Conservation (phyloP, 2,797 vertebrate genomes). For the Poeciliopsis paucimaculata region DNA sequence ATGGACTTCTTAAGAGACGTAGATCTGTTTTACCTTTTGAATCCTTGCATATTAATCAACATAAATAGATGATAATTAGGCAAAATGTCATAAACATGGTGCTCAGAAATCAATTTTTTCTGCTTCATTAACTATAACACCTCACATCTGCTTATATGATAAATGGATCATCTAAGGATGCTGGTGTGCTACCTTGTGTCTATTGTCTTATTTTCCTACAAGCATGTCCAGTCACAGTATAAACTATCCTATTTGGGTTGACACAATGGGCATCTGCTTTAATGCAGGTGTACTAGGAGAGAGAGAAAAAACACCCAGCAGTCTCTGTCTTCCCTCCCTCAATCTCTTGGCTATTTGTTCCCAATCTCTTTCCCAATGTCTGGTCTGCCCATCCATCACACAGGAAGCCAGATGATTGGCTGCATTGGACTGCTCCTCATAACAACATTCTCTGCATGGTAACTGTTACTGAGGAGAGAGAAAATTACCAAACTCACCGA, state of each 20-base stretch:
- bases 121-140: slow-evolving; percentile 49
- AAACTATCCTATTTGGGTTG: slow-evolving; percentile 9
- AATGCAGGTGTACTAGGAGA: slow-evolving; percentile 38
- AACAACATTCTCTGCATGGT: slow-evolving; percentile 76
- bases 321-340: slow-evolving; percentile 38
- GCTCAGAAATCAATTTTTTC: slow-evolving; percentile 46
- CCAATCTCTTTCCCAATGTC: slow-evolving; percentile 37
- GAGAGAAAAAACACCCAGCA: slow-evolving; percentile 28
- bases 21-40: slow-evolving; percentile 5
- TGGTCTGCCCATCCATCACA: slow-evolving; percentile 68
- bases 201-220: slow-evolving; percentile 7
- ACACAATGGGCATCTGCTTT: slow-evolving; percentile 4
- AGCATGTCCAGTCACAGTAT: slow-evolving; percentile 2
- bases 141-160: slow-evolving; percentile 37
- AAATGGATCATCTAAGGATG: slow-evolving; percentile 38
- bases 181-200: slow-evolving; percentile 33
- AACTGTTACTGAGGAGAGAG: slow-evolving; percentile 76
- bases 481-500: slow-evolving; percentile 75
- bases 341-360: slow-evolving; percentile 14
- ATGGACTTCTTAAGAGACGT: slow-evolving; percentile 12
- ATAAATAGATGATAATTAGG: slow-evolving; percentile 27
- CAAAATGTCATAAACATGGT: slow-evolving; percentile 41
- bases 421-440: slow-evolving; percentile 59
- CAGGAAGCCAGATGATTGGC: slow-evolving; percentile 69
- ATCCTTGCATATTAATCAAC: slow-evolving; percentile 37